These are phyloP conservation scores for Elaeidobius kamerunicus DNA, from an alignment of 2,888 invertebrate species.

Conservation along the genomic window DNA sequence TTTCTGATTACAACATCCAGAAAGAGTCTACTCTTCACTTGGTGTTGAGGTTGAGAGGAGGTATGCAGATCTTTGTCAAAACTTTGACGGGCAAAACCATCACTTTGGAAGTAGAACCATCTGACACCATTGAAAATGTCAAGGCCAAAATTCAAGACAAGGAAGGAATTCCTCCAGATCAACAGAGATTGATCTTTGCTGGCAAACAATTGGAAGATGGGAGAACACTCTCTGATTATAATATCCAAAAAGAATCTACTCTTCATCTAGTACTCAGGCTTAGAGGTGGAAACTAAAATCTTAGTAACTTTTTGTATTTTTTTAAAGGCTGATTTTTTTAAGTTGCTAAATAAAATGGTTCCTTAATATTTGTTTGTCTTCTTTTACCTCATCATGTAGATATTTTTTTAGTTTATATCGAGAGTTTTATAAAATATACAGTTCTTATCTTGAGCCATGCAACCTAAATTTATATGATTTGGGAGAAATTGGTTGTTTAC, in stretches of 20 bases:
- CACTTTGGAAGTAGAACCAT: no score
- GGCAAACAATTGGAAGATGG: conserved; percentile 80
- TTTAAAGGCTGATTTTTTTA: conserved; percentile 27
- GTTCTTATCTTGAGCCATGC: no score
- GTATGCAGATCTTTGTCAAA: conserved; percentile 64
- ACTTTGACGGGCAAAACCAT: conserved; percentile 59
- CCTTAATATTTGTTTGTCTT: conserved; percentile 9
- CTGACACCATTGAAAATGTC: no score
- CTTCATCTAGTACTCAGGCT: no score
- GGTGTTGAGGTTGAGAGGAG: conserved; percentile 87
- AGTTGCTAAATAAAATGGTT: conserved; percentile 25
- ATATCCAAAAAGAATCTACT: conserved; percentile 92
- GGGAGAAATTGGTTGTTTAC: no score
- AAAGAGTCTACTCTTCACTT: conserved; percentile 86
- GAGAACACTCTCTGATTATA: conserved; percentile 84
- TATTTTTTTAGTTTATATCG: no score
- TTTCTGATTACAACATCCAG: no score
- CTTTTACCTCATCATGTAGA: no score
- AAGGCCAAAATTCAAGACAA: no score
- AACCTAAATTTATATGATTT: no score
- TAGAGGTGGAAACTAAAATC: no score
- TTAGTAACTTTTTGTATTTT: conserved; percentile 23
- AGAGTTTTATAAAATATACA: no score
- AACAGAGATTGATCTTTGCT: conserved; percentile 52
- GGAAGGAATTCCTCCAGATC: conserved; percentile 57